Evolutionary conservation across 1,140 invertebrate genomes (phyloP), one percentile per base, ranked within the genome.

Genomic region (Apis dorsata): DNA sequence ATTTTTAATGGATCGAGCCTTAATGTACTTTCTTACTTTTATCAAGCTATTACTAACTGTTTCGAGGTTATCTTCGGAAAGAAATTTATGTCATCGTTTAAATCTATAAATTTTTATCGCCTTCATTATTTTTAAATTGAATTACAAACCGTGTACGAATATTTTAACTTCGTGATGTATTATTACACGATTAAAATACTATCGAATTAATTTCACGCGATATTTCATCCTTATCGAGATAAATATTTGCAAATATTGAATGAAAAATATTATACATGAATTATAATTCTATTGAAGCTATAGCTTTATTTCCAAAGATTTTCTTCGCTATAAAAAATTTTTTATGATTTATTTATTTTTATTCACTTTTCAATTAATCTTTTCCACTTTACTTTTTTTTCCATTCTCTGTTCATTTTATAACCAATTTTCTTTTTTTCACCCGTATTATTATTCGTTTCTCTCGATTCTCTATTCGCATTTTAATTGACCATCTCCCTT

Each of bases 1-100:
- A 72, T 72, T 53, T 53, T 21, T 60, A 55, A 70, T 77, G 51
- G 15, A 79, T 80, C 51, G 57, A 80, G 62, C 69, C 73, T 74
- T 84, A 70, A 70, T 69, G n/a, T 69, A 60, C n/a, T 13, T 60
- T n/a, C 60, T 62, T 55, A 28, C 57, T 17, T 57, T 70, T 55
- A 69, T 65, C 44, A n/a, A 59, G 53, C 69, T n/a, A 28, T 71
- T 24, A 44, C 21, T 66, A 24, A 69, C 62, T 53, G 15, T 73
- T 49, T n/a, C 2, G 21, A 63, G 28, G 49, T 60, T 55, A 34
- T 9, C 69, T 53, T 51, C 1, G 8, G 53, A 5, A 44, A 17
- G 34, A n/a, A 73, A 57, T 74, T 57, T 74, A 81, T 65, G 28
- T 21, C 60, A 12, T 60, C 15, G 15, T 74, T 73, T 7, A 15